These are phyloP conservation scores for Pithys albifrons DNA, from an alignment of 2,113 vertebrate species.

Conservation along the genomic window DNA sequence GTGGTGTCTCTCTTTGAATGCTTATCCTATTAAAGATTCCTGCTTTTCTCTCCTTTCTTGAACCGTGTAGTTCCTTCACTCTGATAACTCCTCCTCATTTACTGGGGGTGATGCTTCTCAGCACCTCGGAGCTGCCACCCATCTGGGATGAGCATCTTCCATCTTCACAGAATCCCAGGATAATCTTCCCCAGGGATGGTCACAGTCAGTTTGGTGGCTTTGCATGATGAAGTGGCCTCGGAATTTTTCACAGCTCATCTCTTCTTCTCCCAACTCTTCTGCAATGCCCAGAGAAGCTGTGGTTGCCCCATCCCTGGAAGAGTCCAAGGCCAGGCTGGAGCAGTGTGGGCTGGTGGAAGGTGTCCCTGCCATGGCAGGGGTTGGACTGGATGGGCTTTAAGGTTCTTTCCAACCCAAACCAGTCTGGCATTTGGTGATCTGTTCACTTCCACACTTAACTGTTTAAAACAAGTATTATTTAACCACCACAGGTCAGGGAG, in stretches of 20 bases:
- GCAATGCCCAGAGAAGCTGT: background rate
- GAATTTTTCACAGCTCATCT: background rate
- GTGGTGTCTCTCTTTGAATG: background rate
- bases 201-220: background rate
- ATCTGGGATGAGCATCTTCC: background rate
- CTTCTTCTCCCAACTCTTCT: background rate
- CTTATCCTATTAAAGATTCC: background rate
- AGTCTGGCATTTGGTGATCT: background rate
- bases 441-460: background rate
- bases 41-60: background rate
- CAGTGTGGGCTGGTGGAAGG: fast-evolving
- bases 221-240: background rate
- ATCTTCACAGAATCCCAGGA: background rate
- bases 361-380: background rate
- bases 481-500: fast-evolving
- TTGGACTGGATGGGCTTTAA: background rate
- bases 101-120: background rate
- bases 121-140: background rate
- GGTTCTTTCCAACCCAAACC: background rate
- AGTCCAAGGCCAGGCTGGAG: background rate
- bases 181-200: background rate
- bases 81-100: background rate
- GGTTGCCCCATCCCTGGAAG: background rate
- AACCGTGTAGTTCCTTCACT: background rate
- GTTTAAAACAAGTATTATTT: background rate